phyloP scores from a whole-genome alignment of 2,797 vertebrate species.

The Mormyrops boulengeri region DNA sequence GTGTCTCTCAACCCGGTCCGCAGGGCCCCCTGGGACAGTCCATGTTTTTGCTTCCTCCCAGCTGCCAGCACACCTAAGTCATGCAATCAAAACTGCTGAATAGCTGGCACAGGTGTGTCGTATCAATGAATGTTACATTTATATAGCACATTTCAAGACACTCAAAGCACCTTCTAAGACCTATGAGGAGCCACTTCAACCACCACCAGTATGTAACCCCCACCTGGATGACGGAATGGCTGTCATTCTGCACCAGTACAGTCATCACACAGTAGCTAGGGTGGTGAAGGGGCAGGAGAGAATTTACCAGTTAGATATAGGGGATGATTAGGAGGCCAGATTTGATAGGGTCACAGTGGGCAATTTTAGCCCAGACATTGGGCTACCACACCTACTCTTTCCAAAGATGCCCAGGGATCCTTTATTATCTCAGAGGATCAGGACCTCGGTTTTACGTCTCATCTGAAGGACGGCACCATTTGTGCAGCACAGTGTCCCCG shows the following conservation, averaged over 20 bases:
- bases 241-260: not conserved
- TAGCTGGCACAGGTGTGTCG: not conserved
- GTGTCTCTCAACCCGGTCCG: not conserved
- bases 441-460: not conserved
- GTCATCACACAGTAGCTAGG: not conserved
- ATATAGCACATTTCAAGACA: not conserved
- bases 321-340: not conserved
- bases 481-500: not conserved
- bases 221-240: not conserved
- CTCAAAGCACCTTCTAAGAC: not conserved
- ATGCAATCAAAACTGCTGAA: not conserved
- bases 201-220: not conserved
- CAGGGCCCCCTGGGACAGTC: not conserved
- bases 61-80: not conserved
- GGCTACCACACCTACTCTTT: not conserved
- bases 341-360: not conserved
- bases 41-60: not conserved
- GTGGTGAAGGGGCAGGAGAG: not conserved
- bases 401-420: not conserved
- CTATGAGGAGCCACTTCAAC: not conserved
- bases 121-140: not conserved
- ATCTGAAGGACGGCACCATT: not conserved
- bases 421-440: not conserved
- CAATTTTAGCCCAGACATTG: not conserved
- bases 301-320: not conserved